Base-by-base conservation (phyloP, 30 jellyfish, hydroid and myxozoan genomes). In the Turritopsis dohrnii region DNA sequence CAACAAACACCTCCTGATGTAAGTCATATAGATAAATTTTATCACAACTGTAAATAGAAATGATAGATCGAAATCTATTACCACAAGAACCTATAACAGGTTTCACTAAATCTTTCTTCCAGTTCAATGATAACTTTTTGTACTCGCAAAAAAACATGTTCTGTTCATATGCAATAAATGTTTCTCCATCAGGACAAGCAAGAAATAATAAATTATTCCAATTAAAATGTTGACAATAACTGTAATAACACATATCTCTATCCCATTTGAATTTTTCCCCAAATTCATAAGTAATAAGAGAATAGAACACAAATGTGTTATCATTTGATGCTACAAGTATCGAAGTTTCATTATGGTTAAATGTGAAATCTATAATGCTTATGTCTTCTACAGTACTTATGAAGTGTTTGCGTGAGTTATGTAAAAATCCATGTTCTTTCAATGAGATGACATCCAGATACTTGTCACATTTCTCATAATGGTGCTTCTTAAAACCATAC, bases 381-480 rank as follows among this genome's bases (percentile, higher is more conserved):
- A n/a, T 27, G 30, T 69, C 30, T 23, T 69, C 8, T n/a, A 19
- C 28, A n/a, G 9, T 16, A 19, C 19, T 27, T 8, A 8, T 69
- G 8, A 69, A n/a, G 16, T 7, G 28, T 69, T 69, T 21, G 9
- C 22, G 28, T 69, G 28, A n/a, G 77, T 9, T 27, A 69, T 23
- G 30, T 7, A 7, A 17, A 23, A 69, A 23, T 7, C 77, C 77
- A 69, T 69, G 16, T 9, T 69, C 77, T n/a, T 69, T 9, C 28
- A 69, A 69, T 21, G 77, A 69, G 31, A 69, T n/a, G 17, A 69
- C 77, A 69, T 69, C 77, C 30, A 69, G 19, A 69, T 69, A 69
- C 22, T n/a, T 9, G 19, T 69, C 77, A 69, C 77, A 69, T 69
- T 69, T 69, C 77, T 69, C 77, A 27, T 69, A 69, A n/a, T 69